These are phyloP conservation scores for Procavia capensis DNA, from an alignment of 2,113 vertebrate species.

Conservation along the genomic window DNA sequence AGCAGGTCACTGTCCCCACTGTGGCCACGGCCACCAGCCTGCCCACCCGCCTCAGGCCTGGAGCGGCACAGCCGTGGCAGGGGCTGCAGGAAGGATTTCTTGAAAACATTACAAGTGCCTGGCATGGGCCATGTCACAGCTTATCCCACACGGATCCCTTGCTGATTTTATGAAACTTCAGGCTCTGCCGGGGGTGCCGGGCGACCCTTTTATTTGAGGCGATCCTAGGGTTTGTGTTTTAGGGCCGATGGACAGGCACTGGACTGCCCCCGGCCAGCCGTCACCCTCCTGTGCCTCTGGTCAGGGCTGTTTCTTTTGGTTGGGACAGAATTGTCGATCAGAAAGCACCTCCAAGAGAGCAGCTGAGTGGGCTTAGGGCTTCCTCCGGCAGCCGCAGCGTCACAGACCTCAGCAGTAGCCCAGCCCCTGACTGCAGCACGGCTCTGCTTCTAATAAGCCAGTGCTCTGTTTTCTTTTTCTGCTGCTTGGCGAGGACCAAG, in stretches of 20 bases:
- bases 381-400: conserved; percentile 85
- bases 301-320: conserved; percentile 52
- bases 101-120: neutral
- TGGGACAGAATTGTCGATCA: conserved; percentile 64
- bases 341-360: conserved; percentile 77
- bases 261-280: neutral
- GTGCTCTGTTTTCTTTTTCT: conserved; percentile 71
- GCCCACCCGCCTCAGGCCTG: neutral
- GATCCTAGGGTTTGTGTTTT: conserved; percentile 50
- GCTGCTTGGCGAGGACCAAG: conserved; percentile 28
- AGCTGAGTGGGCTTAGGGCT: conserved; percentile 84
- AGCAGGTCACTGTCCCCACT: accelerated
- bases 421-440: conserved; percentile 81
- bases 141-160: neutral
- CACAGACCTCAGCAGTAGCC: conserved; percentile 86
- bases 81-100: neutral
- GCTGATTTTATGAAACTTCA: conserved; percentile 52
- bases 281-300: conserved; percentile 58
- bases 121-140: neutral
- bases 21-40: neutral
- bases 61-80: neutral
- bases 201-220: neutral
- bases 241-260: conserved; percentile 20
- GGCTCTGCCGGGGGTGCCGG: neutral
- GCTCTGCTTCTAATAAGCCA: conserved; percentile 86